A percentile compares a stretch with the other conserved stretches of the same genome.
These are phyloP conservation scores for Piprites chloris DNA, from an alignment of 2,113 vertebrate genomes.

Conservation along the genomic window DNA sequence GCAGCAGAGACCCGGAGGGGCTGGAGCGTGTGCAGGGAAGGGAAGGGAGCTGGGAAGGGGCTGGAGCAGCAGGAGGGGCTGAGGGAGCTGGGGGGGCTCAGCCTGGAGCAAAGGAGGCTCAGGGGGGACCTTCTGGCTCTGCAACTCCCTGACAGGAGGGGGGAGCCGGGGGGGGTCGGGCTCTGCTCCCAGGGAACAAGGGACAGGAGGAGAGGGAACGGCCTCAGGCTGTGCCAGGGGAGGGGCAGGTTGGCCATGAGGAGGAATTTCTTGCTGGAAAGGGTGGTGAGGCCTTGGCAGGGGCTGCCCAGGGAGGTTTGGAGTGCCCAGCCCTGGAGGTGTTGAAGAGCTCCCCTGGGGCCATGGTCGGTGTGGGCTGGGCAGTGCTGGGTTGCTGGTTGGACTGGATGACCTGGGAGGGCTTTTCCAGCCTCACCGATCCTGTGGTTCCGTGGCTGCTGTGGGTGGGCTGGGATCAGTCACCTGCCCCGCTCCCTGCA, in stretches of 20 bases:
- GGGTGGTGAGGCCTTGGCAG: background rate
- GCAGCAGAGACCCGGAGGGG: background rate
- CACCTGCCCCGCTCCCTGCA: accelerated
- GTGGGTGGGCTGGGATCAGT: background rate
- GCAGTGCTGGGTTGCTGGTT: background rate
- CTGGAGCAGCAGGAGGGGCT: background rate
- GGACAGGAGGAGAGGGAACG: background rate
- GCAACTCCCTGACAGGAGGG: background rate
- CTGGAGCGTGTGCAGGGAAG: background rate
- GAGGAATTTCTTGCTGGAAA: background rate
- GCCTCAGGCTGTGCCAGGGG: background rate
- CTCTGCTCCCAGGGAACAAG: background rate
- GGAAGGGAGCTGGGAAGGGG: background rate
- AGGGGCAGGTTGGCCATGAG: background rate
- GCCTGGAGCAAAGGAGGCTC: background rate
- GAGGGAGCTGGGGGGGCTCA: background rate
- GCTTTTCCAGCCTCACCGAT: background rate
- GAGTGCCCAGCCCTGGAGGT: background rate
- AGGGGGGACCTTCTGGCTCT: background rate
- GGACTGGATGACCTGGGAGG: background rate
- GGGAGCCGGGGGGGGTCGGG: background rate
- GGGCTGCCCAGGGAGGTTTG: background rate
- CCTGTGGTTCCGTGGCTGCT: accelerated
- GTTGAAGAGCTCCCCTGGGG: background rate
- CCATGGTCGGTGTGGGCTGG: background rate